Evolutionary conservation across 2,888 invertebrate genomes (phyloP).

Genomic region (Ophonus ardosiacus): DNA sequence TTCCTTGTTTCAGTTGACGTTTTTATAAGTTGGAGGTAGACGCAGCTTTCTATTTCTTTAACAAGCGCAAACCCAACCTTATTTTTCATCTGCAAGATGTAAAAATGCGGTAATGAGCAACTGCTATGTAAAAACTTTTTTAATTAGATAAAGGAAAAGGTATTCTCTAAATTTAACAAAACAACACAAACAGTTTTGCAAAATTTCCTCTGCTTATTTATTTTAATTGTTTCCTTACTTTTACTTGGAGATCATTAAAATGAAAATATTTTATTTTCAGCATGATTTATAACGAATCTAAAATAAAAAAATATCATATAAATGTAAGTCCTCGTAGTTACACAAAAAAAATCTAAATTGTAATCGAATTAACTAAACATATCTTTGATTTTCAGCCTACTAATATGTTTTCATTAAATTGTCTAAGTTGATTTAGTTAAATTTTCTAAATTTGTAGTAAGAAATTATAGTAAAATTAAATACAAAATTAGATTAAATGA

Average conservation of each 20-base stretch:
- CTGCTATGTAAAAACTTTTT: neutral
- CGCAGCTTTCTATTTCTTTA: neutral
- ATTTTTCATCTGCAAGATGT: neutral
- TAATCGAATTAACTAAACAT: too few species aligned
- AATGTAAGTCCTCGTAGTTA: too few species aligned
- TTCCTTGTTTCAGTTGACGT: conserved; percentile 32
- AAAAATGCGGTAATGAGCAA: neutral
- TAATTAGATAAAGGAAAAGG: neutral
- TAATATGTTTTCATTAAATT: too few species aligned
- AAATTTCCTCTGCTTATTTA: neutral
- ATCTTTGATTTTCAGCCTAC: too few species aligned
- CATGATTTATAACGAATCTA: neutral
- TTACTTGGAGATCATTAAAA: neutral
- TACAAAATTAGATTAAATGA: too few species aligned
- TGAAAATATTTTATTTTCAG: neutral
- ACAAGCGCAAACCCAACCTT: neutral
- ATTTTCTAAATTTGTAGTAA: too few species aligned
- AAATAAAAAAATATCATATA: too few species aligned
- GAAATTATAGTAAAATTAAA: too few species aligned
- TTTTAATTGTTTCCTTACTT: neutral
- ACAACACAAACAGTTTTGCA: neutral
- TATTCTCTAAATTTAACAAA: neutral
- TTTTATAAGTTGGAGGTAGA: conserved; percentile 21
- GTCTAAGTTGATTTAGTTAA: too few species aligned
- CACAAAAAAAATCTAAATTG: too few species aligned